phyloP scores from a whole-genome alignment of 2,888 invertebrate genomes.

The Tridacna gigas region DNA sequence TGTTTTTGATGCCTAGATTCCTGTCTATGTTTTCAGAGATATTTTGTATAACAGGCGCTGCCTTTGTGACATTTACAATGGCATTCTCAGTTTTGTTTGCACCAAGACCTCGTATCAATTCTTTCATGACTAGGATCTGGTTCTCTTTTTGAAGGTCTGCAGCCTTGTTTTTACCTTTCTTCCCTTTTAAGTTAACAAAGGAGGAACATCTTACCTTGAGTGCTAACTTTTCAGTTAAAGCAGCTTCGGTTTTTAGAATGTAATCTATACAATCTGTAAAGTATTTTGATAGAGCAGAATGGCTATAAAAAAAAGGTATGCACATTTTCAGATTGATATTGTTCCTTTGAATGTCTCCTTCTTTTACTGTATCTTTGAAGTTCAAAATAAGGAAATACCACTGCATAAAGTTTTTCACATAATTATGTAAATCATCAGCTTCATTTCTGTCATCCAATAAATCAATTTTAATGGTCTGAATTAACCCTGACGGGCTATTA shows the following conservation, averaged over 20 bases:
- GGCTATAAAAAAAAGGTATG: conserved; percentile 13
- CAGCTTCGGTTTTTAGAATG: background rate
- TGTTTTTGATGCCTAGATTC: background rate
- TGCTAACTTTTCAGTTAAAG: background rate
- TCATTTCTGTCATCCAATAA: no score
- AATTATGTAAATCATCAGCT: no score
- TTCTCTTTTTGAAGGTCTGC: conserved; percentile 45
- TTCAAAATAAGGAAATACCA: no score
- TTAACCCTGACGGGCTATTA: no score
- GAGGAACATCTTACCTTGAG: background rate
- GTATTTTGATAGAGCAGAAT: conserved; percentile 16
- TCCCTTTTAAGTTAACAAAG: conserved; percentile 4
- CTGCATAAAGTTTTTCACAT: no score
- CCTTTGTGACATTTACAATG: conserved; percentile 27
- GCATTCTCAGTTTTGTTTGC: no score
- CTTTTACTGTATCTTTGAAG: no score
- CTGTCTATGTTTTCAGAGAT: conserved; percentile 18
- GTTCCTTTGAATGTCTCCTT: background rate
- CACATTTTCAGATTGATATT: background rate
- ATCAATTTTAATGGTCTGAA: no score
- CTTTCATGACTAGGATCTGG: conserved; percentile 18
- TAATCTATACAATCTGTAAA: conserved; percentile 2
- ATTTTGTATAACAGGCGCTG: conserved; percentile 18
- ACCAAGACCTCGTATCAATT: conserved; percentile 22
- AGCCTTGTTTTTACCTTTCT: background rate